These are phyloP conservation scores for Halichoeres trimaculatus DNA, from an alignment of 2,113 vertebrate genomes.

Conservation along the genomic window DNA sequence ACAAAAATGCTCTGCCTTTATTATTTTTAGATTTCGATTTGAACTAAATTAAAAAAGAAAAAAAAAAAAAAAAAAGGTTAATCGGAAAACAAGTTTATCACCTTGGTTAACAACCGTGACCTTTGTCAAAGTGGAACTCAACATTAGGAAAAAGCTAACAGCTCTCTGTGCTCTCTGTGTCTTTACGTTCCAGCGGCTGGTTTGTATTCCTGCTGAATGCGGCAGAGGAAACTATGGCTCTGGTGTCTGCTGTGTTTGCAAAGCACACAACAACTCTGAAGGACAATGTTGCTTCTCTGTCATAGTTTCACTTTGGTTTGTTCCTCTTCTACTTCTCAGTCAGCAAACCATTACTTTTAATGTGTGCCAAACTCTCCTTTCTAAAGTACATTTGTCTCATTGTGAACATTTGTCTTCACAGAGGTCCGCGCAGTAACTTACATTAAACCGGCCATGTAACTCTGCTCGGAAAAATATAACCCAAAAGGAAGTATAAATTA, in stretches of 20 bases:
- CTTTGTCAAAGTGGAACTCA: too few species aligned
- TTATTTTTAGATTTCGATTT: too few species aligned
- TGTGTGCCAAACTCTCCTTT: background rate
- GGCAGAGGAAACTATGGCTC: background rate
- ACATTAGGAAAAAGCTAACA: too few species aligned
- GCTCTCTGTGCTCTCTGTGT: too few species aligned
- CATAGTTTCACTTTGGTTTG: background rate
- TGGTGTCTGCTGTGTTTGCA: background rate
- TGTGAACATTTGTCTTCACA: background rate
- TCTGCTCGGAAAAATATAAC: conserved; percentile 4
- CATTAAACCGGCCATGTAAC: background rate
- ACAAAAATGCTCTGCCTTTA: too few species aligned
- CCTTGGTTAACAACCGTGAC: too few species aligned
- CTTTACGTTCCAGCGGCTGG: background rate
- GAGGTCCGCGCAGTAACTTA: background rate
- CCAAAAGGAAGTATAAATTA: conserved; percentile 12
- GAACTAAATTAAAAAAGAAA: too few species aligned
- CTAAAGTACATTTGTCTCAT: background rate
- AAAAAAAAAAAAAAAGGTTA: too few species aligned
- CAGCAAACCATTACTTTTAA: background rate
- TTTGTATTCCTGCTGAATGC: background rate
- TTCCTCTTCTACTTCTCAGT: background rate
- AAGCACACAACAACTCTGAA: background rate
- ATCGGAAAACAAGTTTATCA: too few species aligned
- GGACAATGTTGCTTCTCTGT: background rate